Base-by-base conservation (phyloP, 30 jellyfish, hydroid and myxozoan genomes). In the Aurelia sp. region DNA sequence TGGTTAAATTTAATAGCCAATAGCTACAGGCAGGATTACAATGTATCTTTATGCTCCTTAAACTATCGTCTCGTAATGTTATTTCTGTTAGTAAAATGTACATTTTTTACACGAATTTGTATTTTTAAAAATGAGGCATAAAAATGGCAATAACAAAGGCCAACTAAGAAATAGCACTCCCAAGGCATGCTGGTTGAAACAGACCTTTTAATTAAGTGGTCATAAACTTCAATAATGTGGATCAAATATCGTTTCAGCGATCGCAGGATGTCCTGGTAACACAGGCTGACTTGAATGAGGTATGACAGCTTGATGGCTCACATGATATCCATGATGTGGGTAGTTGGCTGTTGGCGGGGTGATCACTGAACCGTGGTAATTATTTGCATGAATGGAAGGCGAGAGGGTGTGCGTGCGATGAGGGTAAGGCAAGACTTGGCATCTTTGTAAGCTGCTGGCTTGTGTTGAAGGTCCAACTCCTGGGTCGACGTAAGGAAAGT, bases 401-500 rank as follows among this genome's bases (percentile, higher is more conserved):
- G 92, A 74, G 61, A 70, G 71, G 20, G 82, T 57, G 21, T 82
- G 92, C 72, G 82, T 51, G 57, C 92, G 85, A 82, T 82, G 92
- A 13, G 92, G 50, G 82, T 67, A 82, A 21, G 91, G 83, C 60
- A 67, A n/a, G 16, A 81, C 76, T 63, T 67, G 92, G 61, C 92
- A 82, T 15, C 92, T 75, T 30, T 84, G 68, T 16, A 63, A 16
- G 55, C 85, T 31, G 51, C 67, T 71, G 48, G 59, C 16, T 20
- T 63, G 85, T 20, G 74, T 16, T 33, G 85, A 55, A 16, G 85
- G n/a, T 38, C 81, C 70, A 4, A 79, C 30, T 8, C 79, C 66
- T 13, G 92, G 81, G 33, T 82, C 90, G 48, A 79, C 79, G 63
- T 63, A 70, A 8, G 85, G 86, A 13, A 69, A 31, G 55, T 31